Evolutionary conservation across 2,888 invertebrate genomes (phyloP).

Genomic region (Lagria hirta): DNA sequence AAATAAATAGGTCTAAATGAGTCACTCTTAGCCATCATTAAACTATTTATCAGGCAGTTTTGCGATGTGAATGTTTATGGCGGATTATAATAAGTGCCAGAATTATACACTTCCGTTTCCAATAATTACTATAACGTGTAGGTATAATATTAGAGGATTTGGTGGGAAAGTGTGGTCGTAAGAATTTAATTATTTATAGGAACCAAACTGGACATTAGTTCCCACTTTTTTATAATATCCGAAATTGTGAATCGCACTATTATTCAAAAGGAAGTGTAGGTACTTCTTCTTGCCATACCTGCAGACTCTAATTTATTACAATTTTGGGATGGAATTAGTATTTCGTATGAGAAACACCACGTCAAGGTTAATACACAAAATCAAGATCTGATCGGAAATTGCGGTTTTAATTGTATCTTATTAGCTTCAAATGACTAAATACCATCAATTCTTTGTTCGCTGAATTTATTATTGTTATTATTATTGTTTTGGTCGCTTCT

Average conservation of each 20-base stretch:
- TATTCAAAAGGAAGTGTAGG: slow-evolving; percentile 7
- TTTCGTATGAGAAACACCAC: slow-evolving; percentile 5
- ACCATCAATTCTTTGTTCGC: not conserved
- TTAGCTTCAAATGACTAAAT: not conserved
- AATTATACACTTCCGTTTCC: slow-evolving; percentile 25
- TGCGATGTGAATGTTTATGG: slow-evolving; percentile 26
- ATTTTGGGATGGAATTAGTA: not conserved
- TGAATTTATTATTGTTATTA: not conserved
- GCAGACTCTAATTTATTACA: not conserved
- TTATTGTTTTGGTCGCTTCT: slow-evolving; percentile 3
- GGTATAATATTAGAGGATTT: slow-evolving; percentile 6
- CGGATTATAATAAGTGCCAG: slow-evolving; percentile 25
- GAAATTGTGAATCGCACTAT: slow-evolving; percentile 7
- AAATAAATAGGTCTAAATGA: slow-evolving; percentile 22
- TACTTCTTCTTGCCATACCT: slow-evolving; percentile 1
- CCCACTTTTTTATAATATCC: slow-evolving; percentile 12
- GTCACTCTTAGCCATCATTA: slow-evolving; percentile 24
- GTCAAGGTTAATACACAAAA: slow-evolving; percentile 4
- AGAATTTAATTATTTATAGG: slow-evolving; percentile 1
- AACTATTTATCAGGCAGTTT: slow-evolving; percentile 25
- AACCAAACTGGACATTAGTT: slow-evolving; percentile 12
- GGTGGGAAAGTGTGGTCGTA: slow-evolving; percentile 6
- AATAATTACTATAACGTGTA: slow-evolving; percentile 16
- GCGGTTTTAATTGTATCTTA: slow-evolving; percentile 8
- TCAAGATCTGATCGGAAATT: slow-evolving; percentile 6